Evolutionary conservation across 2,113 vertebrate species (phyloP), one percentile per base, ranked within the genome.

Genomic region (Budorcas taxicolor): DNA sequence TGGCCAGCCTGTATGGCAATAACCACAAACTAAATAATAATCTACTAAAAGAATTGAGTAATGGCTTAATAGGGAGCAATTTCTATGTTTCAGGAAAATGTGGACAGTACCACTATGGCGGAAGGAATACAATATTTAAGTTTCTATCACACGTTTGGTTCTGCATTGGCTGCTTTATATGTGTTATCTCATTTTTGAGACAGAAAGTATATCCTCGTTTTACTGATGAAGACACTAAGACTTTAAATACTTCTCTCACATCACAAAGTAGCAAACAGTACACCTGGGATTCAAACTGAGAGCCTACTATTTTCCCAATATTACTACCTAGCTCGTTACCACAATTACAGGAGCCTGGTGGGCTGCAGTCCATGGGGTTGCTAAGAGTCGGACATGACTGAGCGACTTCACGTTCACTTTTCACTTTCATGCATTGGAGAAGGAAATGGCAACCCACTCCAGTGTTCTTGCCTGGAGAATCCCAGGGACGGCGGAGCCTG

Each of bases 31-130:
- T 58, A 80, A 27, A 23, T 80, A 84, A 90, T 58, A 55, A 43
- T 43, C 47, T 36, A 62, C 15, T 7, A 31, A 53, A 40, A 87
- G 43, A 96, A 95, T 15, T 90, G n/a, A 92, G 29, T 80, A 96
- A 13, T 11, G 50, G 84, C 80, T 97, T 83, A 74, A 57, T 2
- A 81, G 25, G 9, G 36, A 9, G 74, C 53, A 52, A 43, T 50
- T 62, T 87, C 62, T 93, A 27, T 43, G 25, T 53, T 95, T 93
- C 90, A 93, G 55, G 76, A 93, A 85, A 95, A 96, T 71, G 14
- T 96, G 62, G 36, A 52, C 5, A 57, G n/a, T 2, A 53, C 36
- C 81, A 91, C 90, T 33, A 85, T 87, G 19, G 23, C 4, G 31
- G 80, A 50, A 88, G 33, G 29, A 90, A 89, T 43, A 82, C 0